Base-by-base conservation (phyloP, 2,113 vertebrate species). In the Orthonyx spaldingii region DNA sequence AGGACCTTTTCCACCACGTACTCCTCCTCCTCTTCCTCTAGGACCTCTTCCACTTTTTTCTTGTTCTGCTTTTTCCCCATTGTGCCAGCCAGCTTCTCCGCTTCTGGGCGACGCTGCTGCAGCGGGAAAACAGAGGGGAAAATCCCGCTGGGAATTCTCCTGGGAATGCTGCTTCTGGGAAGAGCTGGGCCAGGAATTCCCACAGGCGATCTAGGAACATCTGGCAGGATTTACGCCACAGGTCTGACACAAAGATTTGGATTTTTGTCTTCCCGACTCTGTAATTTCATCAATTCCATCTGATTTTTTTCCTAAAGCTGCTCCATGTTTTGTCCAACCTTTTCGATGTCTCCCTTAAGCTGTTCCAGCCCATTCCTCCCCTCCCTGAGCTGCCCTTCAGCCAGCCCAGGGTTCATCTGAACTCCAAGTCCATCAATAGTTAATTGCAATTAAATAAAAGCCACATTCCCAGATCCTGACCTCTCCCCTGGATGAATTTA, bases 1-100 rank as follows among this genome's bases (percentile, higher is more conserved):
- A 99, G 98, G 52, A 99, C 99, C 61, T 99, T 99, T 61, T 99
- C 99, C 97, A 99, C 99, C 96, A 99, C 99, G 41, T 99, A 99
- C 16, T 99, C 99, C 71, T 99, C 99, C 95, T 99, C 99, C 57
- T 99, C 99, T 75, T 99, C 99, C 96, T 99, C 99, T 28, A 98
- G 96, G 61, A 99, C 99, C 63, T 99, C 99, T 23, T 99, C 99
- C 74, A 99, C 98, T 98, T 99, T 99, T 96, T 99, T 99, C 78
- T 99, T 99, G 97, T 98, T 99, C 96, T 98, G 98, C 90, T 99
- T 99, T 95, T 99, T 99, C 90, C 99, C 99, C 63, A 97, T 97
- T 61, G 98, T 83, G 50, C 98, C 97, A 97, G 98, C 99, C 99
- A 99, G 98, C 90, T 99, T 99, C 95, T 97, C 97, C 87, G 97